These are phyloP conservation scores for Crematogaster levior DNA, from an alignment of 2,888 invertebrate genomes.

Conservation along the genomic window DNA sequence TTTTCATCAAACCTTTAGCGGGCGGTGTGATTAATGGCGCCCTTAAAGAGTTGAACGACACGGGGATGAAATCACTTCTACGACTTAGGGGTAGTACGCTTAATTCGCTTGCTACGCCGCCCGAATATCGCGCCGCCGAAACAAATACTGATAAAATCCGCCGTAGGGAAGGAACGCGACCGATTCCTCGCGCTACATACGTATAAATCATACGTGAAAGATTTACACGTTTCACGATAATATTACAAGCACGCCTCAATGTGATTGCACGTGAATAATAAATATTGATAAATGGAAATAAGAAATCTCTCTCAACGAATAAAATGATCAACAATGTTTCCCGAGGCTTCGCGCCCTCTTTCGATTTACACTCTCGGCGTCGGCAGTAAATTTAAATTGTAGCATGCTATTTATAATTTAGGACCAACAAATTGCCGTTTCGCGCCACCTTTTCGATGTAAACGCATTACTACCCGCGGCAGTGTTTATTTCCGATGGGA, in stretches of 20 bases:
- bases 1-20: slow-evolving; percentile 71
- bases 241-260: slow-evolving; percentile 12
- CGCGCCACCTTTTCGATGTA: slow-evolving; percentile 59
- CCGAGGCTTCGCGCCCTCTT: slow-evolving; percentile 39
- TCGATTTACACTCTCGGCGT: slow-evolving; percentile 41
- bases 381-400: slow-evolving; percentile 68
- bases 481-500: slow-evolving; percentile 71
- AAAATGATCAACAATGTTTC: slow-evolving; percentile 44
- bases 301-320: slow-evolving; percentile 29
- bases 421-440: slow-evolving; percentile 66
- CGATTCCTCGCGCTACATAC: not conserved
- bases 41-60: slow-evolving; percentile 57
- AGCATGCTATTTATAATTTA: slow-evolving; percentile 67
- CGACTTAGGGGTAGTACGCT: slow-evolving; percentile 36
- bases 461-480: slow-evolving; percentile 66
- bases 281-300: slow-evolving; percentile 45
- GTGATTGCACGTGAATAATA: slow-evolving; percentile 34
- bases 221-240: not conserved
- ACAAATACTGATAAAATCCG: slow-evolving; percentile 33
- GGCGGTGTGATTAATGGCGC: slow-evolving; percentile 65
- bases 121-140: slow-evolving; percentile 14
- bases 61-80: slow-evolving; percentile 49
- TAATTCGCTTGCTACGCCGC: slow-evolving; percentile 28
- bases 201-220: slow-evolving; percentile 15
- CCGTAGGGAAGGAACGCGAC: not conserved